Evolutionary conservation across 2,797 vertebrate genomes (phyloP).

Genomic region (Macropodus opercularis): DNA sequence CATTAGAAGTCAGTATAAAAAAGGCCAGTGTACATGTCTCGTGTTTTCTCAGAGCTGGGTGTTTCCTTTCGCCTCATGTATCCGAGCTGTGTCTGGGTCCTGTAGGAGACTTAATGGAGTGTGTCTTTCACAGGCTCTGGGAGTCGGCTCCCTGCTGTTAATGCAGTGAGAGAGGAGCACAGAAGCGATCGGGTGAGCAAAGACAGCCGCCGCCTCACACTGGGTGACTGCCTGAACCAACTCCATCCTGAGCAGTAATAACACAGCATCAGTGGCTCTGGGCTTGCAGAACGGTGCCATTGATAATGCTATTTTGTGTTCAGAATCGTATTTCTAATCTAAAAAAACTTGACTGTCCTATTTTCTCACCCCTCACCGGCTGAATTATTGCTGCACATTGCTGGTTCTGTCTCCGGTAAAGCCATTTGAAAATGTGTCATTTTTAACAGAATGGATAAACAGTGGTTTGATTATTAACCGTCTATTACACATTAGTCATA

Average conservation of each 20-base stretch:
- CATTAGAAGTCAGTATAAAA: slow-evolving; percentile 4
- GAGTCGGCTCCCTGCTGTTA: slow-evolving; percentile 65
- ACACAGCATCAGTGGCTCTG: slow-evolving; percentile 56
- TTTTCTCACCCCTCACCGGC: slow-evolving; percentile 14
- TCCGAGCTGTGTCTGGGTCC: slow-evolving; percentile 52
- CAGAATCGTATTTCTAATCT: slow-evolving; percentile 48
- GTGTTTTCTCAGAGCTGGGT: slow-evolving; percentile 20
- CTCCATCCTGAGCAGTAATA: slow-evolving; percentile 66
- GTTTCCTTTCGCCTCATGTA: slow-evolving; percentile 32
- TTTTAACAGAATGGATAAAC: not conserved
- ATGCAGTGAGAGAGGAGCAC: slow-evolving; percentile 63
- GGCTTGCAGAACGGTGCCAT: slow-evolving; percentile 42
- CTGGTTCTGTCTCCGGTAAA: slow-evolving; percentile 3
- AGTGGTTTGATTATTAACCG: not conserved
- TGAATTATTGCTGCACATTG: slow-evolving; percentile 11
- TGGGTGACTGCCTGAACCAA: slow-evolving; percentile 66
- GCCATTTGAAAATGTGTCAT: slow-evolving; percentile 6
- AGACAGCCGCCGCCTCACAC: slow-evolving; percentile 65
- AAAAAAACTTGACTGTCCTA: slow-evolving; percentile 28
- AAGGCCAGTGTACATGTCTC: slow-evolving; percentile 2
- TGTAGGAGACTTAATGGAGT: slow-evolving; percentile 73
- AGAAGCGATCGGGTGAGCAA: slow-evolving; percentile 47
- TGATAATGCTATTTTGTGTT: slow-evolving; percentile 56
- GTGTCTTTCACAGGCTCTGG: slow-evolving; percentile 69
- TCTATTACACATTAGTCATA: slow-evolving; percentile 16